Conservation (phyloP, 2,113 vertebrate genomes). For the Turnix velox region DNA sequence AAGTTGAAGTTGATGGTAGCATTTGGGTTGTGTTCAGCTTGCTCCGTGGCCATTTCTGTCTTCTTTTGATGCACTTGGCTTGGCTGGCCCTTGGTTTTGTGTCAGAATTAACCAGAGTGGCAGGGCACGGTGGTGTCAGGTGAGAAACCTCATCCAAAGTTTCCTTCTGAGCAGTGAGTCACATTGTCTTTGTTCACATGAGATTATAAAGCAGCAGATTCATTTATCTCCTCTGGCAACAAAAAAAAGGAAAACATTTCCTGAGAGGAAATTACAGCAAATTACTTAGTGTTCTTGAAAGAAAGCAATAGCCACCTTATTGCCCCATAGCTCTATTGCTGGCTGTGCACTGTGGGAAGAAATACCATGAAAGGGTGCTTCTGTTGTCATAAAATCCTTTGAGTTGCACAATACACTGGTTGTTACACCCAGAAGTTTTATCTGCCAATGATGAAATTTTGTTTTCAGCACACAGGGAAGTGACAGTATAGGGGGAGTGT, state of each 20-base stretch:
- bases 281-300: not conserved
- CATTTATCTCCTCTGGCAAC: not conserved
- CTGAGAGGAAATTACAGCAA: not conserved
- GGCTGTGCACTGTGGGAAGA: not conserved
- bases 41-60: slow-evolving; percentile 53
- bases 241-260: slow-evolving; percentile 1
- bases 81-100: not conserved
- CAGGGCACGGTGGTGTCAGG: not conserved
- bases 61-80: not conserved
- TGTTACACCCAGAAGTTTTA: not conserved
- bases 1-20: slow-evolving; percentile 37
- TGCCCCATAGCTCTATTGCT: not conserved
- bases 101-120: not conserved
- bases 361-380: not conserved
- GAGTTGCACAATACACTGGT: not conserved
- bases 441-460: not conserved
- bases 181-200: not conserved
- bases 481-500: not conserved
- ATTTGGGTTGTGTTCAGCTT: not conserved
- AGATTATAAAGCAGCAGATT: not conserved
- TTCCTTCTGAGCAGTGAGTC: not conserved
- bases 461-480: not conserved
- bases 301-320: not conserved
- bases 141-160: not conserved
- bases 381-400: not conserved